Evolutionary conservation across 2,797 vertebrate species (phyloP), one percentile per base, ranked within the genome.

Genomic region (Cuculus canorus): DNA sequence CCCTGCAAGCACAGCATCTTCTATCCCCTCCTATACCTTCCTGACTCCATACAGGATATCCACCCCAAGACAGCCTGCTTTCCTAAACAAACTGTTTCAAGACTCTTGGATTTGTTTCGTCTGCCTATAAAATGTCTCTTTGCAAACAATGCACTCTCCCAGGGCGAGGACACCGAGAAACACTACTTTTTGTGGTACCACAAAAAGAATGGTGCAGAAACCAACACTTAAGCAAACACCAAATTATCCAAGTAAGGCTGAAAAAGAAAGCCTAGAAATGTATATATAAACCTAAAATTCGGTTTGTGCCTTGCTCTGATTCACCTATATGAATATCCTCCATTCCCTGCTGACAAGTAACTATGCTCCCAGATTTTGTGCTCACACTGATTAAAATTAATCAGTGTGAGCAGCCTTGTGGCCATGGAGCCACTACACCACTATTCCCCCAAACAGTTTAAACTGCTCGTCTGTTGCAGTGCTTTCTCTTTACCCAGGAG

Each of bases 21-120:
- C 93, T 77, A 83, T 90, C 82, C 48, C 82, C 92, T 96, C 75
- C 88, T 86, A 57, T 90, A 96, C 90, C 91, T 96, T 96, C 95
- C 94, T 96, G 93, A 84, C 83, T 96, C 91, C 90, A 69, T 27
- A 90, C 95, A 96, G 95, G 93, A 96, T 95, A 96, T 95, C 90
- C 94, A 96, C 93, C 75, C 68, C 37, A 71, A 92, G 88, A 91
- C 95, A 82, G 88, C 32, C 81, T 82, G 61, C 65, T 71, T 97
- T 92, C 78, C 83, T 89, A 80, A 95, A 93, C 78, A 96, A 94
- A 84, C 69, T 57, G 39, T 80, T 90, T 93, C 64, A 84, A 39
- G 68, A 80, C 64, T 80, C 33, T 80, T 82, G 28, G 60, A 90
- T 88, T 93, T 82, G 80, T 94, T 90, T 93, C 76, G 88, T 92